phyloP scores from a whole-genome alignment of 2,888 invertebrate species.

The Sceliomorpha sp. region DNA sequence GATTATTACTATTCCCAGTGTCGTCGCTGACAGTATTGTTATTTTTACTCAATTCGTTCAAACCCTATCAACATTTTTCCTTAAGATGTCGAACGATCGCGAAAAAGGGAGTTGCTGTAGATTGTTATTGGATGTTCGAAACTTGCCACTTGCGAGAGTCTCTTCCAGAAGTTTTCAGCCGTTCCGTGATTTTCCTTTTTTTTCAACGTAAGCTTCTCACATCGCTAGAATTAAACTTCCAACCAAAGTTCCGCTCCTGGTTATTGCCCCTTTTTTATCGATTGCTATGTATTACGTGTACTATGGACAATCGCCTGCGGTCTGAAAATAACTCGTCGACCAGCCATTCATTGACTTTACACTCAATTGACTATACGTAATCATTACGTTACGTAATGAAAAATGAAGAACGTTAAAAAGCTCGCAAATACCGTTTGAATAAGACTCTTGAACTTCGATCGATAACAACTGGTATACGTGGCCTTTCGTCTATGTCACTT shows the following conservation, averaged over 20 bases:
- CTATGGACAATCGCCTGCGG: conserved; percentile 37
- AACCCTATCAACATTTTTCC: conserved; percentile 32
- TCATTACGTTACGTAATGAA: conserved; percentile 23
- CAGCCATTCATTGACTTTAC: conserved; percentile 45
- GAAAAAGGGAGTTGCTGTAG: conserved; percentile 51
- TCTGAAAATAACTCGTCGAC: conserved; percentile 42
- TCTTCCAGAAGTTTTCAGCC: conserved; percentile 65
- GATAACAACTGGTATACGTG: too few relatives aligned
- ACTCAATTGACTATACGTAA: conserved; percentile 41
- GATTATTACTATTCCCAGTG: too few relatives aligned
- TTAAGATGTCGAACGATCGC: conserved; percentile 40
- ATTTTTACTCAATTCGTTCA: too few relatives aligned
- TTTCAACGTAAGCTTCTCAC: conserved; percentile 48
- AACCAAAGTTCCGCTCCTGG: conserved; percentile 43
- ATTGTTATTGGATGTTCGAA: conserved; percentile 75
- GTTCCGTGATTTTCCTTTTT: conserved; percentile 63
- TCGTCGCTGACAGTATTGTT: too few relatives aligned
- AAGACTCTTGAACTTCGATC: too few relatives aligned
- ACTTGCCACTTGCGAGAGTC: conserved; percentile 73
- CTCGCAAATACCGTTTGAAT: too few relatives aligned
- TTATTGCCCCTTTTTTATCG: conserved; percentile 51
- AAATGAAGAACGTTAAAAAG: too few relatives aligned
- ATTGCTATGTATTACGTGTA: conserved; percentile 51
- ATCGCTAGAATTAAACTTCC: conserved; percentile 46
- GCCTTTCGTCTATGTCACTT: too few relatives aligned